Conservation (phyloP, 2,888 invertebrate genomes). For the Drosophila parthenogenetica region DNA sequence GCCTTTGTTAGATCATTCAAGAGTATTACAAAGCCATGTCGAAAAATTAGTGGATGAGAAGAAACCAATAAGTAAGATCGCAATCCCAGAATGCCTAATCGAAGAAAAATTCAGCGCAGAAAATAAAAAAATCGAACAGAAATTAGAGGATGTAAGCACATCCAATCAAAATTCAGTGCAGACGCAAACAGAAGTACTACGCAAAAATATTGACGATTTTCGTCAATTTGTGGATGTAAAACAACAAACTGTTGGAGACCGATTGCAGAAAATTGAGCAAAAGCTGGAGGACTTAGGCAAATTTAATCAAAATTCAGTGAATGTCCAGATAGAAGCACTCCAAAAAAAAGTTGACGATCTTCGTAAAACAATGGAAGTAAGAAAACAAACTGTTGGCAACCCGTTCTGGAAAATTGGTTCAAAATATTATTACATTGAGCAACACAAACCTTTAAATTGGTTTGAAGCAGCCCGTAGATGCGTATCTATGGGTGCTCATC, state of each 20-base stretch:
- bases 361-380: not conserved
- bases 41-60: not conserved
- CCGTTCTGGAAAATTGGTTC: constrained; percentile 10
- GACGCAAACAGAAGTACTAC: not conserved
- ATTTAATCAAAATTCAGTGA: not conserved
- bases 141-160: not conserved
- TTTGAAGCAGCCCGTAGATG: constrained; percentile 14
- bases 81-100: too few relatives aligned
- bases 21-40: not conserved
- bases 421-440: constrained; percentile 23
- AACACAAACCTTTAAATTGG: constrained; percentile 10
- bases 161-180: not conserved
- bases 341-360: not conserved
- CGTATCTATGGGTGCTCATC: not conserved
- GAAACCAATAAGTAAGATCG: not conserved
- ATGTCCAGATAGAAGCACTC: not conserved
- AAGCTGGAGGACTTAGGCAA: not conserved
- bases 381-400: not conserved
- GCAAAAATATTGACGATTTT: not conserved
- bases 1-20: constrained; percentile 5
- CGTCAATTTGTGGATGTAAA: not conserved
- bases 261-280: constrained; percentile 6
- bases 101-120: not conserved
- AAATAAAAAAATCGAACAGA: constrained; percentile 3
- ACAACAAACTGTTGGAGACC: not conserved